A percentile compares a stretch with the other conserved stretches of the same genome.
Evolutionary conservation across 1,140 invertebrate genomes (phyloP).

Genomic region (Varroa destructor): DNA sequence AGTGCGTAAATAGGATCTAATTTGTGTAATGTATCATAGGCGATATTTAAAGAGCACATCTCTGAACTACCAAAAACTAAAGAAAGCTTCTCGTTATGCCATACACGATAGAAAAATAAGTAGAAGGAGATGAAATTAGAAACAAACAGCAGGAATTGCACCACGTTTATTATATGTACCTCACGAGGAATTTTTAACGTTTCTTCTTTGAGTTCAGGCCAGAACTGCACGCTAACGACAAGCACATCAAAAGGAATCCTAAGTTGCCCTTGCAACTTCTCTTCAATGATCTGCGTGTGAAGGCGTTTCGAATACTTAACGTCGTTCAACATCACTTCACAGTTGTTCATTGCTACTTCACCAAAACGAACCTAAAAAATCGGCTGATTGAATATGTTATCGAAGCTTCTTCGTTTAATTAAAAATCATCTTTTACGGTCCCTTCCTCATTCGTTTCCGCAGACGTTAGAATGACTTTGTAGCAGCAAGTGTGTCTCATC

Average conservation of each 20-base stretch:
- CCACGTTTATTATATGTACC: slow-evolving; percentile 45
- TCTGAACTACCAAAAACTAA: no score
- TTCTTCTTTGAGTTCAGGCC: slow-evolving; percentile 91
- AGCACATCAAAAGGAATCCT: slow-evolving; percentile 57
- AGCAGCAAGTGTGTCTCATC: no score
- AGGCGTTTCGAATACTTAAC: slow-evolving; percentile 65
- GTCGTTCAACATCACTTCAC: slow-evolving; percentile 98
- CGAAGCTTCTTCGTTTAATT: not conserved
- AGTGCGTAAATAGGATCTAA: no score
- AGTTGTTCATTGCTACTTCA: slow-evolving; percentile 84
- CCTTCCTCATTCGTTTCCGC: no score
- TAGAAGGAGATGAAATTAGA: no score
- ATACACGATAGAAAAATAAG: no score
- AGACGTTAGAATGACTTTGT: no score
- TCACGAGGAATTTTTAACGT: slow-evolving; percentile 67
- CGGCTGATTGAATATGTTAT: slow-evolving; percentile 32
- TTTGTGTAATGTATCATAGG: no score
- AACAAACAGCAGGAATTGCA: no score
- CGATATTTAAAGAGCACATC: no score
- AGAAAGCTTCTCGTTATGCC: no score
- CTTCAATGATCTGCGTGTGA: slow-evolving; percentile 66
- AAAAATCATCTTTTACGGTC: no score
- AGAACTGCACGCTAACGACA: slow-evolving; percentile 94
- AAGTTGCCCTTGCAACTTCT: slow-evolving; percentile 39
- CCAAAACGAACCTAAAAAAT: slow-evolving; percentile 55